Percentiles rank a stretch among this genome's conserved stretches.
Conservation (phyloP, 1,140 invertebrate species). For the Zeugodacus cucurbitae region DNA sequence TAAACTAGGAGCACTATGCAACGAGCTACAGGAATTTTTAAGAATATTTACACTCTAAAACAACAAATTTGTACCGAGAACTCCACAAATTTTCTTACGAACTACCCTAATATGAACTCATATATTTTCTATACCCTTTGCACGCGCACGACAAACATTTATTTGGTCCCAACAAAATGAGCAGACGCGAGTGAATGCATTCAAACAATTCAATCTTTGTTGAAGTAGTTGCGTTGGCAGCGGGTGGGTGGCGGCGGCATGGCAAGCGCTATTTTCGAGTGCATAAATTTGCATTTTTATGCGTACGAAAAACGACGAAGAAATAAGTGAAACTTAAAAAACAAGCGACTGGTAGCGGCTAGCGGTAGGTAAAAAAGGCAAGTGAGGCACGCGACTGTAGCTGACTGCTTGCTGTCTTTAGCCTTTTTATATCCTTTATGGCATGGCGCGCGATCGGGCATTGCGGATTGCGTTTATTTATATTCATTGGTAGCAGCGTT, state of each 20-base stretch:
- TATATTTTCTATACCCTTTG: background rate
- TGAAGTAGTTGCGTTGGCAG: background rate
- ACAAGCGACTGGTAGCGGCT: background rate
- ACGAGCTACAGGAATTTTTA: too few species aligned
- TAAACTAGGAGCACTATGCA: too few species aligned
- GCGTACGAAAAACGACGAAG: background rate
- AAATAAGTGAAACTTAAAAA: background rate
- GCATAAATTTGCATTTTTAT: constrained; percentile 41
- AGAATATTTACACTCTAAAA: too few species aligned
- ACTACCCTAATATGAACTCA: too few species aligned
- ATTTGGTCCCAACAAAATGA: constrained; percentile 5
- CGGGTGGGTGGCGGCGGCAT: background rate
- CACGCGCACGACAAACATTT: background rate
- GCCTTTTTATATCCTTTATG: constrained; percentile 34
- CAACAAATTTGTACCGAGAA: too few species aligned
- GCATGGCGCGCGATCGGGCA: background rate
- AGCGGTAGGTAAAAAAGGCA: background rate
- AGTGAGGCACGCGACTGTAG: background rate
- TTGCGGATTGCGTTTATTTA: constrained; percentile 22
- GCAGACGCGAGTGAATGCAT: constrained; percentile 33
- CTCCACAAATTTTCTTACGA: too few species aligned
- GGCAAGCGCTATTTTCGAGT: background rate
- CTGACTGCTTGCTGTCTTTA: constrained; percentile 9
- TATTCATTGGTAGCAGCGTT: constrained; percentile 2
- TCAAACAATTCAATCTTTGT: constrained; percentile 20